phyloP scores from a whole-genome alignment of 1,140 invertebrate species.

The Paraescarpia echinospica region DNA sequence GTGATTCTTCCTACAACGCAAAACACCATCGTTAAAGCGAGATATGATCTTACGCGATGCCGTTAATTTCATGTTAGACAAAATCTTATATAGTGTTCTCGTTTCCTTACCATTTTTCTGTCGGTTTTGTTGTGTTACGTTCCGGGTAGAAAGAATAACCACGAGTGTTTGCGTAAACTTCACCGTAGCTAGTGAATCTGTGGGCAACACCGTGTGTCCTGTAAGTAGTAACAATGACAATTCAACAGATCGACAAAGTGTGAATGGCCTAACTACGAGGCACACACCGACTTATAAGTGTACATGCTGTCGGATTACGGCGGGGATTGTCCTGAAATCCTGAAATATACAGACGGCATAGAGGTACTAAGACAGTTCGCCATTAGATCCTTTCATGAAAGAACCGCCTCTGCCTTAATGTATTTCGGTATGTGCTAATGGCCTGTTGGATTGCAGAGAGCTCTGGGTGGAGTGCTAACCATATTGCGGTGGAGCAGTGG shows the following conservation, averaged over 20 bases:
- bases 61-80: background rate
- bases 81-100: background rate
- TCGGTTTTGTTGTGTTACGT: background rate
- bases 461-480: no score
- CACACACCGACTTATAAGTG: background rate
- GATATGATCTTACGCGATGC: no score
- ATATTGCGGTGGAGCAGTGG: no score
- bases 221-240: background rate
- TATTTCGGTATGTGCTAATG: no score
- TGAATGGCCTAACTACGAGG: background rate
- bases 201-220: background rate
- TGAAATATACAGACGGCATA: constrained; percentile 5
- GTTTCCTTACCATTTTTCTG: background rate
- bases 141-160: background rate
- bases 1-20: background rate
- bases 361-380: background rate
- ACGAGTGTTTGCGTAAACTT: background rate
- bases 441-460: no score
- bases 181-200: background rate
- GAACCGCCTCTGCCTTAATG: no score
- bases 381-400: no score
- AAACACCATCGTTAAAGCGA: background rate
- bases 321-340: no score
- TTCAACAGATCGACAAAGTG: background rate
- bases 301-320: background rate